Percentiles rank a stretch among this genome's conserved stretches.
phyloP scores from a whole-genome alignment of 2,888 invertebrate genomes.

The Cheilosia impressa region DNA sequence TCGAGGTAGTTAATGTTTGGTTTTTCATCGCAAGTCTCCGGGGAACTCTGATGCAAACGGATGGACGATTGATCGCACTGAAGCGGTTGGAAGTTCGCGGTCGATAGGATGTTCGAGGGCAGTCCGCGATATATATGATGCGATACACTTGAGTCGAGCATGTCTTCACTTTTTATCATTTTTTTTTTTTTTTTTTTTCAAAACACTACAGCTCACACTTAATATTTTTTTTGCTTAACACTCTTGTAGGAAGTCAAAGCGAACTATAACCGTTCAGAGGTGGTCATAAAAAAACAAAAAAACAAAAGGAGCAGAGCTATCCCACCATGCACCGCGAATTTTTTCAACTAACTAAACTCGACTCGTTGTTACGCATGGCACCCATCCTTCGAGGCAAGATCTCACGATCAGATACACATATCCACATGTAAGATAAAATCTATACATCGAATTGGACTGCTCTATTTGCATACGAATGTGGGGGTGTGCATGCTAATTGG shows the following conservation, averaged over 20 bases:
- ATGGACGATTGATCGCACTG: constrained; percentile 76
- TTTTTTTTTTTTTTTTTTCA: neutral
- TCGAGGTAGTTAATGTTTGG: constrained; percentile 81
- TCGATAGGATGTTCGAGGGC: constrained; percentile 78
- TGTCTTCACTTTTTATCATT: constrained; percentile 83
- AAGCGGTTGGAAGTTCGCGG: constrained; percentile 79
- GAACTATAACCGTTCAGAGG: constrained; percentile 2
- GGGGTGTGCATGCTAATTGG: constrained; percentile 63
- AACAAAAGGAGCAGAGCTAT: constrained; percentile 19
- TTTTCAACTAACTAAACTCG: constrained; percentile 69
- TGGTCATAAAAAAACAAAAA: constrained; percentile 11
- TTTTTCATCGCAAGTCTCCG: constrained; percentile 81
- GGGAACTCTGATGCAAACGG: constrained; percentile 79
- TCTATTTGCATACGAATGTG: constrained; percentile 45
- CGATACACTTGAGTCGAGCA: constrained; percentile 77
- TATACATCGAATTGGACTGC: constrained; percentile 5
- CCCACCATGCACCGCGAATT: constrained; percentile 60
- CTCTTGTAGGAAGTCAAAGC: neutral
- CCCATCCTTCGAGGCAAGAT: constrained; percentile 65
- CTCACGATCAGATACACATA: constrained; percentile 27
- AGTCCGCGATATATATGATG: constrained; percentile 79
- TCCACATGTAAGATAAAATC: constrained; percentile 30
- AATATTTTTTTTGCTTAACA: neutral
- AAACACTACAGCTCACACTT: neutral
- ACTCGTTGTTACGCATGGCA: constrained; percentile 54